Percentiles rank a stretch among this genome's conserved stretches.
Conservation (phyloP, 2,113 vertebrate species). For the Puffinus mauretanicus region DNA sequence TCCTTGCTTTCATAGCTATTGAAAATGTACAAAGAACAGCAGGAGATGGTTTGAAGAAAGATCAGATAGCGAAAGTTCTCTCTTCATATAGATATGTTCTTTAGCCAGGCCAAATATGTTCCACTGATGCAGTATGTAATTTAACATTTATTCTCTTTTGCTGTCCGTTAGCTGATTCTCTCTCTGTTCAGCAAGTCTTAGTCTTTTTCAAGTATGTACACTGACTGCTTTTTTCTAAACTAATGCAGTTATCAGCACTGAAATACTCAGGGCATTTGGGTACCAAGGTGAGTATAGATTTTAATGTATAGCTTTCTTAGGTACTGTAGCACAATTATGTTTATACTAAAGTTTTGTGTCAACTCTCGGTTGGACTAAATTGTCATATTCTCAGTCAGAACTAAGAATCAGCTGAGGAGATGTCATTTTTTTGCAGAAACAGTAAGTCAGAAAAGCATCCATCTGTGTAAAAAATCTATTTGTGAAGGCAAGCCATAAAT, state of each 20-base stretch:
- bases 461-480: not conserved
- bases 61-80: not conserved
- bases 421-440: not conserved
- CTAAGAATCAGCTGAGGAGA: not conserved
- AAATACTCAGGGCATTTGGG: constrained; percentile 2
- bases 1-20: not conserved
- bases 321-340: not conserved
- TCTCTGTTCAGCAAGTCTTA: not conserved
- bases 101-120: not conserved
- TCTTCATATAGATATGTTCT: not conserved
- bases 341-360: not conserved
- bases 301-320: not conserved
- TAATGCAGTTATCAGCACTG: not conserved
- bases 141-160: not conserved
- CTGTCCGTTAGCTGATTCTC: not conserved
- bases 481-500: not conserved
- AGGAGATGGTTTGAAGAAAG: not conserved
- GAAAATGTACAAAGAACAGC: not conserved
- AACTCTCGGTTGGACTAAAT: not conserved
- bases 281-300: constrained; percentile 5
- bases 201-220: not conserved
- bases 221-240: not conserved
- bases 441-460: not conserved
- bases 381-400: not conserved
- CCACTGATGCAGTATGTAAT: not conserved